Conservation (phyloP, 2,113 vertebrate genomes). For the Equus quagga region DNA sequence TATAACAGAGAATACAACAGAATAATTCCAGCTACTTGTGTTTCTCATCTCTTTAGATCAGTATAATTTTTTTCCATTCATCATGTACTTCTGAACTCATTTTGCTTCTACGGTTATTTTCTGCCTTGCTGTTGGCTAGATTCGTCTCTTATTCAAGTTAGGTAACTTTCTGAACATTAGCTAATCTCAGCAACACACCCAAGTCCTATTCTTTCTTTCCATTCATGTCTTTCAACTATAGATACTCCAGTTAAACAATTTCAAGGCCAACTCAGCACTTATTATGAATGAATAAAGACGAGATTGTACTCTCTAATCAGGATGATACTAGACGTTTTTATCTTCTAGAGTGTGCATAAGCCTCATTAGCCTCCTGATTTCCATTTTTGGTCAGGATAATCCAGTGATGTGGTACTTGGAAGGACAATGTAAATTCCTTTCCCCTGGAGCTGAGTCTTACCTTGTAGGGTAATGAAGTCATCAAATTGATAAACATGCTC, state of each 20-base stretch:
- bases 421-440: neutral
- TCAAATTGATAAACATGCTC: conserved; percentile 91
- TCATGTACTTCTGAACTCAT: neutral
- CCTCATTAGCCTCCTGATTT: neutral
- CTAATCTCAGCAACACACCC: neutral
- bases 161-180: conserved; percentile 7
- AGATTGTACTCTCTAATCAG: neutral
- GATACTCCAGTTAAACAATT: neutral
- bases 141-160: neutral
- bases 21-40: neutral
- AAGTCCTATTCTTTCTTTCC: neutral
- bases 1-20: neutral
- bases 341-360: neutral
- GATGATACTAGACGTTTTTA: neutral
- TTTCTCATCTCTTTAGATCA: neutral
- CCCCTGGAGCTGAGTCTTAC: conserved; percentile 83
- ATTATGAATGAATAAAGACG: neutral
- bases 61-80: neutral
- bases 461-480: conserved; percentile 90
- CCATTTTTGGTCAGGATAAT: neutral
- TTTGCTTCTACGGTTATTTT: neutral
- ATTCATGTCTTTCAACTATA: neutral
- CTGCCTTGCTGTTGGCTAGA: neutral
- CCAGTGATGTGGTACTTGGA: neutral
- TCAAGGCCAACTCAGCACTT: neutral